phyloP scores from a whole-genome alignment of 1,140 invertebrate genomes.

The Danaus melanippus region DNA sequence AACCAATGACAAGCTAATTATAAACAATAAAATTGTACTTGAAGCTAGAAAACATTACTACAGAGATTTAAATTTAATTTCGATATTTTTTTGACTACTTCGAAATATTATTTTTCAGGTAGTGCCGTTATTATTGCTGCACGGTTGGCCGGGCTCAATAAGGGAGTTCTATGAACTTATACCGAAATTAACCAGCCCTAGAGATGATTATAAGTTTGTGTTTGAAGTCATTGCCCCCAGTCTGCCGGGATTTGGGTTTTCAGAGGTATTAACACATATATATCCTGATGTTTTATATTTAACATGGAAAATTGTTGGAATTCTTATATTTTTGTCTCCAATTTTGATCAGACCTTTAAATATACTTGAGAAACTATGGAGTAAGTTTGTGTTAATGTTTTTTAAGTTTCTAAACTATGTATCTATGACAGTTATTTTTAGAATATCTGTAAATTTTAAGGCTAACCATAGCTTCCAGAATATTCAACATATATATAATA shows the following conservation, averaged over 20 bases:
- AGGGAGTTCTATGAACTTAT: constrained; percentile 89
- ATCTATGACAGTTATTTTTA: too few relatives aligned
- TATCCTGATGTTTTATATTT: too few relatives aligned
- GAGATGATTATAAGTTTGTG: constrained; percentile 75
- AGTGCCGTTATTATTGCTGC: constrained; percentile 82
- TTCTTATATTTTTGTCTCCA: too few relatives aligned
- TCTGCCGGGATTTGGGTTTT: constrained; percentile 89
- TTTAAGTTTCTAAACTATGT: too few relatives aligned
- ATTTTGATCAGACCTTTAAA: too few relatives aligned
- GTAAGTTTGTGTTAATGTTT: too few relatives aligned
- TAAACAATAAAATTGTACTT: not conserved
- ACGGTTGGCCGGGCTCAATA: constrained; percentile 94
- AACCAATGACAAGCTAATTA: not conserved
- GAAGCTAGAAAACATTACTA: too few relatives aligned
- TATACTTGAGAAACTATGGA: too few relatives aligned
- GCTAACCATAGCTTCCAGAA: too few relatives aligned
- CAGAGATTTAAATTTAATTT: too few relatives aligned
- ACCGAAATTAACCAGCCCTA: constrained; percentile 76
- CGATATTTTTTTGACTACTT: not conserved
- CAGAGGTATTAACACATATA: constrained; percentile 69
- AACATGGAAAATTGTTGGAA: too few relatives aligned
- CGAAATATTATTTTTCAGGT: constrained; percentile 53
- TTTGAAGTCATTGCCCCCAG: constrained; percentile 88
- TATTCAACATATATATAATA: not conserved
- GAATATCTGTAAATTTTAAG: too few relatives aligned